Conservation (phyloP, 2,797 vertebrate species). For the Channallabes apus region DNA sequence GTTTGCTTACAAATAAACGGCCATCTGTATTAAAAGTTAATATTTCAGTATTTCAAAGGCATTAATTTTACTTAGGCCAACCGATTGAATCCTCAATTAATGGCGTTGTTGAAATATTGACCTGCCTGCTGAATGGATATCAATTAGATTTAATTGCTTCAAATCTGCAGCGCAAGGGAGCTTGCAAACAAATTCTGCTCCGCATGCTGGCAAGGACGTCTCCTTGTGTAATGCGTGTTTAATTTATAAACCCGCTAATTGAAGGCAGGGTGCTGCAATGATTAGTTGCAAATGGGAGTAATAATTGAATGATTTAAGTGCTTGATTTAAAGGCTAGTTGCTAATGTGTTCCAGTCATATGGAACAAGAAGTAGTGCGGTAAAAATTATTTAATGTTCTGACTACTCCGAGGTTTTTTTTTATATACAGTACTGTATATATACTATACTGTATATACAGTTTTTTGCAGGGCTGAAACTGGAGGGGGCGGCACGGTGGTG, state of each 20-base stretch:
- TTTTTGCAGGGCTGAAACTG: background rate
- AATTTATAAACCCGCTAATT: slow-evolving; percentile 47
- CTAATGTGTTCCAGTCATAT: slow-evolving; percentile 33
- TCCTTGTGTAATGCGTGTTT: slow-evolving; percentile 34
- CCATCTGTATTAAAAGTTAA: background rate
- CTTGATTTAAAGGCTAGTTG: slow-evolving; percentile 31
- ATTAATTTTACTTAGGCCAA: slow-evolving; percentile 22
- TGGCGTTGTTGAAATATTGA: slow-evolving; percentile 36
- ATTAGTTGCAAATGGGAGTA: slow-evolving; percentile 39
- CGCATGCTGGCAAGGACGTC: slow-evolving; percentile 39
- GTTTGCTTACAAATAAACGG: background rate
- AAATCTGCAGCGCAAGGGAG: background rate
- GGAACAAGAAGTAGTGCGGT: background rate
- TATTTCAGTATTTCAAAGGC: slow-evolving; percentile 20
- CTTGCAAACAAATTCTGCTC: slow-evolving; percentile 42
- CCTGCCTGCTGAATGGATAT: slow-evolving; percentile 32
- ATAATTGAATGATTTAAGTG: slow-evolving; percentile 45
- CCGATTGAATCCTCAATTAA: slow-evolving; percentile 9
- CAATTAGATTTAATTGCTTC: slow-evolving; percentile 38
- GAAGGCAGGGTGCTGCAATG: slow-evolving; percentile 30
- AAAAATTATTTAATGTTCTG: background rate
- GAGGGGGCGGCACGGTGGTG: too few relatives aligned
- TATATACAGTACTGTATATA: too few relatives aligned
- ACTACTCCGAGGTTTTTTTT: background rate
- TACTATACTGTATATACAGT: background rate